Conservation (phyloP, 1,140 invertebrate species). For the Acromyrmex echinatior region DNA sequence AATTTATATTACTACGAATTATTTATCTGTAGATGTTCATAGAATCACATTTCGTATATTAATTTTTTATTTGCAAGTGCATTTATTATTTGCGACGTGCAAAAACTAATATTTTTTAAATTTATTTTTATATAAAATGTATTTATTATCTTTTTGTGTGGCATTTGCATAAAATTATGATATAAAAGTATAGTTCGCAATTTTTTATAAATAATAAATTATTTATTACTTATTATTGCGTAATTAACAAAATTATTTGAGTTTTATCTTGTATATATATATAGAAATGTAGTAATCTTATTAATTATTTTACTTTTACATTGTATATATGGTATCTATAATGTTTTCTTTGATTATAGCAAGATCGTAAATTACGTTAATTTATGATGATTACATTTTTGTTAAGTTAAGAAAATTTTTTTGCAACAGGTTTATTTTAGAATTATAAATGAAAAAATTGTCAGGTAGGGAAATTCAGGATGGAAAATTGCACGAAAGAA, state of each 20-base stretch:
- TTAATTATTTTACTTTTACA: not conserved
- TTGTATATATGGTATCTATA: too few relatives aligned
- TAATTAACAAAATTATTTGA: slow-evolving; percentile 15
- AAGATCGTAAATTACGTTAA: not conserved
- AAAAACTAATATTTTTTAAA: not conserved
- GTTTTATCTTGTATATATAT: not conserved
- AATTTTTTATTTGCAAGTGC: too few relatives aligned
- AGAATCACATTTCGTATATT: too few relatives aligned
- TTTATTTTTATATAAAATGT: slow-evolving; percentile 5
- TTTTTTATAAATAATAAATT: not conserved
- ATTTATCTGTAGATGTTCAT: too few relatives aligned
- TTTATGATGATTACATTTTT: not conserved
- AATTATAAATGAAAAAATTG: not conserved
- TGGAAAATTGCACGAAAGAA: slow-evolving; percentile 29
- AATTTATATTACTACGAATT: too few relatives aligned
- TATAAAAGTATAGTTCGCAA: not conserved
- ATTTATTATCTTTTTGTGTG: not conserved
- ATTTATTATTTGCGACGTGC: too few relatives aligned
- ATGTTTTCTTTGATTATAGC: not conserved
- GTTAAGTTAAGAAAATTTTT: not conserved
- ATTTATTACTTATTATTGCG: not conserved
- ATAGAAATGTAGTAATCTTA: not conserved
- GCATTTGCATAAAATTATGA: slow-evolving; percentile 13
- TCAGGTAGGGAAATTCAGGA: not conserved
- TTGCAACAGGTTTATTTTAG: not conserved